Conservation (phyloP, 2,888 invertebrate species). For the Synanthedon formicaeformis region DNA sequence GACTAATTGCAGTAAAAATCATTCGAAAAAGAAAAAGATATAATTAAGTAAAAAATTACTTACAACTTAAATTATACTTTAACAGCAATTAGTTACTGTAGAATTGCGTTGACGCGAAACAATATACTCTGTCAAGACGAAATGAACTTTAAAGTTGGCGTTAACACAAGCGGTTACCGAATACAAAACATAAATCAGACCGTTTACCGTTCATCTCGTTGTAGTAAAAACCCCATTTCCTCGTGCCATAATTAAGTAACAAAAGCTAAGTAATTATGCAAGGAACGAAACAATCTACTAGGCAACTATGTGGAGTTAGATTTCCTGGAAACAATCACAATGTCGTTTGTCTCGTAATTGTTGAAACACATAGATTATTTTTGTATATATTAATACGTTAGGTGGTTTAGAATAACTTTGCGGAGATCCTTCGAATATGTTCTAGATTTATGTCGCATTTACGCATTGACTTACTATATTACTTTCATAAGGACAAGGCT, state of each 20-base stretch:
- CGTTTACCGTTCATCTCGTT: slow-evolving; percentile 34
- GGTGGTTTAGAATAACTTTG: too few species aligned
- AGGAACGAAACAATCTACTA: slow-evolving; percentile 52
- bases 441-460: too few species aligned
- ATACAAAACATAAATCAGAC: slow-evolving; percentile 7
- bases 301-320: slow-evolving; percentile 15
- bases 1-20: too few species aligned
- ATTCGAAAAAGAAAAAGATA: too few species aligned
- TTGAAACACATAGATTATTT: neutral
- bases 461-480: too few species aligned
- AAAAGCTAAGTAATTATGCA: slow-evolving; percentile 60
- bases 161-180: neutral
- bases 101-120: neutral
- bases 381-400: too few species aligned
- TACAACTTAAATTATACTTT: too few species aligned
- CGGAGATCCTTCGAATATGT: too few species aligned
- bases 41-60: too few species aligned
- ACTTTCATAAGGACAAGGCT: too few species aligned
- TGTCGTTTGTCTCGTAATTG: neutral
- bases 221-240: slow-evolving; percentile 47
- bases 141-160: neutral
- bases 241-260: slow-evolving; percentile 50
- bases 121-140: neutral
- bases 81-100: too few species aligned
- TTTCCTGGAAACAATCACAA: slow-evolving; percentile 14